Evolutionary conservation across 2,888 invertebrate species (phyloP).

Genomic region (Heliconius erato): DNA sequence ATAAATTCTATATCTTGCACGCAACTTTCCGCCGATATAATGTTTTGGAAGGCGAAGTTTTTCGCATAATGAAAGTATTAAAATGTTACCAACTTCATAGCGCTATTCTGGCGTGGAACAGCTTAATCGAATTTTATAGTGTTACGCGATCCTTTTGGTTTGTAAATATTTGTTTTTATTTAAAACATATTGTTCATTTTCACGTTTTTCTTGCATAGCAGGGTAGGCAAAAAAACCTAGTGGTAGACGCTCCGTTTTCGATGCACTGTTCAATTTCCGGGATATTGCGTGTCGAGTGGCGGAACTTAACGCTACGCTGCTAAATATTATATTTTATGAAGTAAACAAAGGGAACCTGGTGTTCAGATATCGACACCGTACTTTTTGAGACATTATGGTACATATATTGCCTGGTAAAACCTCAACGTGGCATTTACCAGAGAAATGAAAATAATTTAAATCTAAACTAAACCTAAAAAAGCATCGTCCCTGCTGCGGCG

Average conservation of each 20-base stretch:
- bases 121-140: conserved; percentile 33
- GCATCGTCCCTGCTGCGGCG: no score
- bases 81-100: conserved; percentile 38
- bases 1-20: conserved; percentile 66
- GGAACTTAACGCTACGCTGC: not conserved
- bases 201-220: not conserved
- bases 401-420: no score
- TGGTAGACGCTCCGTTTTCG: not conserved
- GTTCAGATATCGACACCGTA: no score
- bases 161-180: not conserved
- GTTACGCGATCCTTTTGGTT: not conserved
- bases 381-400: no score
- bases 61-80: conserved; percentile 51
- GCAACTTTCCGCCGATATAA: conserved; percentile 54
- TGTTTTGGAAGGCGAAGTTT: conserved; percentile 50
- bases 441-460: no score
- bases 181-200: conserved; percentile 47
- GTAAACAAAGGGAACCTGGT: no score
- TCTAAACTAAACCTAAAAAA: no score
- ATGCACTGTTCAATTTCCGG: not conserved
- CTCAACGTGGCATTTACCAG: no score
- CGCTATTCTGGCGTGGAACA: conserved; percentile 17
- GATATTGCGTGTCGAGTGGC: not conserved
- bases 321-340: not conserved
- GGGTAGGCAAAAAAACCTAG: not conserved